Base-by-base conservation (phyloP, 1,140 invertebrate genomes). In the Leptopilina clavipes region DNA sequence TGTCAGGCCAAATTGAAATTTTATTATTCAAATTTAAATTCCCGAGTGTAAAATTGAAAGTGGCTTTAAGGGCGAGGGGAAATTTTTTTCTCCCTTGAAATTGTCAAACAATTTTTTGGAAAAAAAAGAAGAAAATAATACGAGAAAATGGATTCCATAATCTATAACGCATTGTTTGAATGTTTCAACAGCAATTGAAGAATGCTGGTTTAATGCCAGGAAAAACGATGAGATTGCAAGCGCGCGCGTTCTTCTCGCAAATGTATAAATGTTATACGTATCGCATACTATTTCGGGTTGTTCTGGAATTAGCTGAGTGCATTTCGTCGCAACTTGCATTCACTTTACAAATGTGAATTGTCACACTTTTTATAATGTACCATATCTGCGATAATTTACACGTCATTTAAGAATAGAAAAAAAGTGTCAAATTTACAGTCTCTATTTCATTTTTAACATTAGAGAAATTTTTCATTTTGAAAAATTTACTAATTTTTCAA, bases 181-280 rank as follows among this genome's bases (percentile, higher is more conserved):
- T 37, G 52, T 79, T 79, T 78, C 71, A 82, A 80, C 75, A 76
- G 72, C 76, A 76, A 83, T 86, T 84, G 78, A 76, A 77, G 80
- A 84, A 83, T 79, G 82, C 86, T 88, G 86, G 84, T 86, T 83
- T 81, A 81, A 74, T 86, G 86, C 86, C 86, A 88, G 83, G 71
- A 79, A 81, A 73, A 81, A 74, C 25, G 25, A 31, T 76, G 79
- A 81, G 78, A 84, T 82, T 72, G 76, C 45, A 56, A 31, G 71
- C 74, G 74, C 81, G 71, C 74, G 74, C 81, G 81, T 83, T 79
- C 76, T 86, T 80, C n/a, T n/a, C 82, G 78, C 81, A 78, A 83
- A 81, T 70, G 83, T 82, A 80, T 79, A 81, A 86, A 85, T 85
- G 83, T 73, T 80, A 72, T 82, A 84, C 77, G 74, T 31, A 31